Evolutionary conservation across 1,140 invertebrate genomes (phyloP).

Genomic region (Dysdera silvatica): DNA sequence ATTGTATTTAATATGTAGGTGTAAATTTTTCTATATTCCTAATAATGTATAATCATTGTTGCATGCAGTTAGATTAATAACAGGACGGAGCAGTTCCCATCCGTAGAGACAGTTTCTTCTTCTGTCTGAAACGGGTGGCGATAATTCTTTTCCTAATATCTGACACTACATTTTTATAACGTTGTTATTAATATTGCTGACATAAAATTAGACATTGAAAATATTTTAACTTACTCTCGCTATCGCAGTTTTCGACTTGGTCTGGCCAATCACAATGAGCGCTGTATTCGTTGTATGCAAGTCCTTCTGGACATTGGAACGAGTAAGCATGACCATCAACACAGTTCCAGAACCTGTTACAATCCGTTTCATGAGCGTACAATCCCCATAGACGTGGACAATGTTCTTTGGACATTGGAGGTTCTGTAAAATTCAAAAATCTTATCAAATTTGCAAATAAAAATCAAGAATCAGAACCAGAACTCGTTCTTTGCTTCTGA

Average conservation of each 20-base stretch:
- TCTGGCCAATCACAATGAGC: conserved; percentile 83
- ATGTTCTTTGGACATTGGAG: conserved; percentile 16
- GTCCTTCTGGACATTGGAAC: conserved; percentile 67
- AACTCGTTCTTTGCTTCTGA: too few species aligned
- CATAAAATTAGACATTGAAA: neutral
- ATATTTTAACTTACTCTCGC: conserved; percentile 37
- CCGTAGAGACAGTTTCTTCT: too few species aligned
- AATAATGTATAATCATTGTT: too few species aligned
- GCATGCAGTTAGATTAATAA: too few species aligned
- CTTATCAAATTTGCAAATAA: neutral
- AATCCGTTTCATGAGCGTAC: conserved; percentile 73
- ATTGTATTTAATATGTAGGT: too few species aligned
- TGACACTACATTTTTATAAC: neutral
- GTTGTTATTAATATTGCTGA: neutral
- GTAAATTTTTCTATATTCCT: too few species aligned
- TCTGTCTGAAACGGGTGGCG: too few species aligned
- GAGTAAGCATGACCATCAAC: conserved; percentile 72
- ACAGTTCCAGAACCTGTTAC: conserved; percentile 80
- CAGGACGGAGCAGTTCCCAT: too few species aligned
- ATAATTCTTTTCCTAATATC: too few species aligned
- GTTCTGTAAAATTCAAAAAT: conserved; percentile 11
- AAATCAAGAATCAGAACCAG: neutral
- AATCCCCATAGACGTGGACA: conserved; percentile 72
- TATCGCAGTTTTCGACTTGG: conserved; percentile 61
- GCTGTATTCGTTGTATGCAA: conserved; percentile 78